A percentile compares a stretch with the other conserved stretches of the same genome.
Conservation (phyloP, 1,140 invertebrate species). For the Rhysida immarginata region DNA sequence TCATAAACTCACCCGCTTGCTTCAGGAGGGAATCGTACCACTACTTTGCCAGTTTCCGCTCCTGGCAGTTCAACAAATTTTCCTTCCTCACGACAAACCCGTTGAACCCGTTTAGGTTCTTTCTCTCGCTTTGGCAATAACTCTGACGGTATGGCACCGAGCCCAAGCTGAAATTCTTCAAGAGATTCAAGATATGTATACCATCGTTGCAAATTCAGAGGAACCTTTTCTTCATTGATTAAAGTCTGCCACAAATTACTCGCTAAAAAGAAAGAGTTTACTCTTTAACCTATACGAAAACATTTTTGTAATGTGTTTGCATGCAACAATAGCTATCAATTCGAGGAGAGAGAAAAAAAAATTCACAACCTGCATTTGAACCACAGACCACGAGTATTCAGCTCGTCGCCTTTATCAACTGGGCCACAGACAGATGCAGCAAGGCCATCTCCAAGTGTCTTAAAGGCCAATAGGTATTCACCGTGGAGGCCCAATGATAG, state of each 20-base stretch:
- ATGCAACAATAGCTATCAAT: no score
- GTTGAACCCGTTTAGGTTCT: neutral
- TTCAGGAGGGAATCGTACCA: constrained; percentile 95
- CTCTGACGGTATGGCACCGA: constrained; percentile 34
- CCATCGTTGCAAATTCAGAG: constrained; percentile 50
- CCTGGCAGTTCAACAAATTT: constrained; percentile 94
- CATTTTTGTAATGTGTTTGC: no score
- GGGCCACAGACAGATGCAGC: no score
- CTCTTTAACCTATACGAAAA: no score
- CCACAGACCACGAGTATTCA: no score
- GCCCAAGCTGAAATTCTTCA: constrained; percentile 36
- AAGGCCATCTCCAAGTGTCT: no score
- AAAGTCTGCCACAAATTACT: constrained; percentile 25
- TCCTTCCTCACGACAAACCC: constrained; percentile 71
- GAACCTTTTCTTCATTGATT: constrained; percentile 31
- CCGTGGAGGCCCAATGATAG: no score
- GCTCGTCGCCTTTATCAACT: no score
- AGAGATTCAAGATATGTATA: constrained; percentile 47
- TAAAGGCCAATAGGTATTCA: no score
- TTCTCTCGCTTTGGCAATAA: no score
- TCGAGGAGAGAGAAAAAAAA: no score
- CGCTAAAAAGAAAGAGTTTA: constrained; percentile 20
- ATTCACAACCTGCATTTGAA: no score
- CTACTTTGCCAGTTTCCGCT: constrained; percentile 85
- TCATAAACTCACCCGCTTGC: constrained; percentile 60